Percentiles rank a stretch among this genome's conserved stretches.
Conservation (phyloP, 1,140 invertebrate genomes). For the Leguminivora glycinivorella region DNA sequence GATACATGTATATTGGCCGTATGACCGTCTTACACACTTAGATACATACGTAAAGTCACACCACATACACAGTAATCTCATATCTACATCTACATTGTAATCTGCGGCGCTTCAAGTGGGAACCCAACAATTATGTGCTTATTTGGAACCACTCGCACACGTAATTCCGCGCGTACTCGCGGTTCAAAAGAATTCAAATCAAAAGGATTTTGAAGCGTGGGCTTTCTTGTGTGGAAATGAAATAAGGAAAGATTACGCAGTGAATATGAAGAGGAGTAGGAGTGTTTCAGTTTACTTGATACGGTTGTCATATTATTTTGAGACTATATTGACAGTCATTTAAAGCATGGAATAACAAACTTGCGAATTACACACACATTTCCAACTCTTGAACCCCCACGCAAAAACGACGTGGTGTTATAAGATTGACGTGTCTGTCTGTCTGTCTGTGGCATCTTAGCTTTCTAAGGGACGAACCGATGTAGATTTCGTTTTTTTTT, state of each 20-base stretch:
- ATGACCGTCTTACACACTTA: too few species aligned
- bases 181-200: slow-evolving; percentile 1
- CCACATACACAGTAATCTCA: not conserved
- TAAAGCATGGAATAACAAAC: too few species aligned
- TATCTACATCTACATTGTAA: not conserved
- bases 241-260: not conserved
- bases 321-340: too few species aligned
- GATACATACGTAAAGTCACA: too few species aligned
- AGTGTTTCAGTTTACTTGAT: not conserved
- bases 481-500: too few species aligned
- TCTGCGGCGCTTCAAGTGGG: not conserved
- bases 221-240: not conserved
- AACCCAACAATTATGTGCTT: slow-evolving; percentile 4
- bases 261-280: not conserved
- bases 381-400: too few species aligned
- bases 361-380: too few species aligned
- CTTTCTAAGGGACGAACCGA: too few species aligned
- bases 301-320: not conserved
- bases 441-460: too few species aligned
- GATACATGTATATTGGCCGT: too few species aligned
- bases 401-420: too few species aligned
- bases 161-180: not conserved
- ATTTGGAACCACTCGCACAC: not conserved
- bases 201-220: not conserved
- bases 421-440: too few species aligned